Conservation (phyloP, 2,888 invertebrate species). For the Trachelus stipa region DNA sequence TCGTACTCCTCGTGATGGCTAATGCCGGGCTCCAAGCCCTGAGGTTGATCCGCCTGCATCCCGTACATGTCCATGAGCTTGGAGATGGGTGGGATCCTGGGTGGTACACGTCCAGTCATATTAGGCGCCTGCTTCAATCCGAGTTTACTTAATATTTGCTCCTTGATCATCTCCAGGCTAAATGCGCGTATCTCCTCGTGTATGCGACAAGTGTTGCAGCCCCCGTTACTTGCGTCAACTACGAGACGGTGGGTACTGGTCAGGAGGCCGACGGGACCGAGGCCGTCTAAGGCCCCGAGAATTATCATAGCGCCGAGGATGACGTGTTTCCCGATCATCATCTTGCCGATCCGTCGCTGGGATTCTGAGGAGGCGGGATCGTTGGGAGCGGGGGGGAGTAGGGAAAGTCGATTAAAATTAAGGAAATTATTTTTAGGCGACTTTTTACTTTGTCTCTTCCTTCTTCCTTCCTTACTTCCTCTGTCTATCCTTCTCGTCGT, state of each 20-base stretch:
- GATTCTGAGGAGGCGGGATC: not conserved
- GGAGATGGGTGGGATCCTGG: constrained; percentile 69
- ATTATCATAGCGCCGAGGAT: constrained; percentile 30
- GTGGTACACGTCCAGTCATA: constrained; percentile 71
- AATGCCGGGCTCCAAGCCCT: constrained; percentile 61
- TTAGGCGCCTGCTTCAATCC: constrained; percentile 72
- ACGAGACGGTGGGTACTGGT: constrained; percentile 33
- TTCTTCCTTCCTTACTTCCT: too few species aligned
- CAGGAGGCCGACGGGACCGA: constrained; percentile 35
- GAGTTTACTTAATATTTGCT: constrained; percentile 72
- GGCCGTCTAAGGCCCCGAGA: constrained; percentile 58
- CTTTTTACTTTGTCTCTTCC: not conserved
- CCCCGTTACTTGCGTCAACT: constrained; percentile 51
- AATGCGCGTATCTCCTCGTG: constrained; percentile 71
- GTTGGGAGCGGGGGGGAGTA: not conserved
- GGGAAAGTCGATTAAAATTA: not conserved
- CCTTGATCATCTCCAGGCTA: constrained; percentile 72
- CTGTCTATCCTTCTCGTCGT: too few species aligned
- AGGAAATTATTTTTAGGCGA: not conserved
- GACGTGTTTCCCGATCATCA: not conserved
- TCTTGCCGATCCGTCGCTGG: not conserved
- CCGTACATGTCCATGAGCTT: constrained; percentile 67
- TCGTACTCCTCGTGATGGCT: constrained; percentile 66
- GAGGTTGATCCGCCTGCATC: constrained; percentile 66
- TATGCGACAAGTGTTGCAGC: constrained; percentile 70